Evolutionary conservation across 2,797 vertebrate species (phyloP).

Genomic region (Esox masquinongy): DNA sequence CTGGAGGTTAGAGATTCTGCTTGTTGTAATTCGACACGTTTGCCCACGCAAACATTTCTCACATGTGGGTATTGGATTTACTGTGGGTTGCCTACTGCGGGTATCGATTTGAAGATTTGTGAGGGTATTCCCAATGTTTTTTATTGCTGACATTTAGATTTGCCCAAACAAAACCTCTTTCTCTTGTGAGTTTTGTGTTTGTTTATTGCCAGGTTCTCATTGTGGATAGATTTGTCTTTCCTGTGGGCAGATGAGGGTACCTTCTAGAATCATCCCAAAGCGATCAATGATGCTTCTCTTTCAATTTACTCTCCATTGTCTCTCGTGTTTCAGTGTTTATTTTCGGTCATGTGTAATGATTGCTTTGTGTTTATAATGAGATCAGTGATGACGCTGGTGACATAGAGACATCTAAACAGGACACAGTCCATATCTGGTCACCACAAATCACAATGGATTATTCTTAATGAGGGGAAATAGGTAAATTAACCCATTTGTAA

Average conservation of each 20-base stretch:
- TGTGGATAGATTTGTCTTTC: neutral
- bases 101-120: neutral
- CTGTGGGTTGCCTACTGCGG: neutral
- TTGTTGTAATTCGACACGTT: neutral
- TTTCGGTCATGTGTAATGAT: constrained; percentile 34
- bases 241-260: neutral
- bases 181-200: neutral
- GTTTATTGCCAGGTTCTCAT: neutral
- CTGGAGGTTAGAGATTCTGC: neutral
- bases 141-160: constrained; percentile 3
- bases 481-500: neutral
- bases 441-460: neutral
- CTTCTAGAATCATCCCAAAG: constrained; percentile 22
- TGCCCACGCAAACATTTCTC: neutral
- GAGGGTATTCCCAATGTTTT: neutral
- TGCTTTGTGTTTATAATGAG: constrained; percentile 13
- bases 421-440: neutral
- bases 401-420: constrained; percentile 4
- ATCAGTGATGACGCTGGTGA: constrained; percentile 47
- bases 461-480: neutral
- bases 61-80: too few species aligned
- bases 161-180: neutral
- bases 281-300: constrained; percentile 46
- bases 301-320: constrained; percentile 43
- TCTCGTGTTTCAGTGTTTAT: neutral